phyloP scores from a whole-genome alignment of 1,140 invertebrate species.

The Megathymus violae region DNA sequence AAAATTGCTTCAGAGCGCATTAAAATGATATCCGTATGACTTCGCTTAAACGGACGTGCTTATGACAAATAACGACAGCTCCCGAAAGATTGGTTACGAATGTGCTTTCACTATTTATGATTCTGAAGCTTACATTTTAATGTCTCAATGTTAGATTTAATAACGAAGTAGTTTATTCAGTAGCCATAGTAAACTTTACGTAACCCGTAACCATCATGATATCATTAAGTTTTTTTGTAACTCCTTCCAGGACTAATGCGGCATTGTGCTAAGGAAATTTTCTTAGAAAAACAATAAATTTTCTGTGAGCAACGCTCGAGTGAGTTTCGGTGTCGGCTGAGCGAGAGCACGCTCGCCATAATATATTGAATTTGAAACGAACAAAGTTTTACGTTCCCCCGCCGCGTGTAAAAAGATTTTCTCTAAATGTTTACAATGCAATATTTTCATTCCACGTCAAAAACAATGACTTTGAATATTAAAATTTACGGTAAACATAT shows the following conservation, averaged over 20 bases:
- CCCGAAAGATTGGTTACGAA: too few species aligned
- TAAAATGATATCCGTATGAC: too few species aligned
- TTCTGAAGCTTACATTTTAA: too few species aligned
- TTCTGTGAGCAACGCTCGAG: constrained; percentile 79
- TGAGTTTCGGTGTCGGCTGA: constrained; percentile 81
- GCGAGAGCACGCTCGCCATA: constrained; percentile 80
- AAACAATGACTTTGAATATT: constrained; percentile 33
- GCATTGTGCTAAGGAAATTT: constrained; percentile 75
- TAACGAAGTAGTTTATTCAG: too few species aligned
- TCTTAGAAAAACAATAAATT: constrained; percentile 84
- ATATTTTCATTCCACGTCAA: constrained; percentile 57
- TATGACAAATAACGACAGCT: too few species aligned
- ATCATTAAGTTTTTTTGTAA: constrained; percentile 66
- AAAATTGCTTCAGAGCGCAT: too few species aligned
- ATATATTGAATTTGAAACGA: constrained; percentile 84
- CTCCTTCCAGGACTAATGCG: constrained; percentile 62
- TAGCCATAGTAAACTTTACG: neutral
- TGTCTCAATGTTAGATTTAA: too few species aligned
- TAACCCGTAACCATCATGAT: constrained; percentile 36
- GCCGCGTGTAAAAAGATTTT: constrained; percentile 77
- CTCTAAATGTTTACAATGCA: constrained; percentile 76
- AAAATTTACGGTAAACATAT: constrained; percentile 8
- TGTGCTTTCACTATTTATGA: too few species aligned
- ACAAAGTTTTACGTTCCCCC: constrained; percentile 79
- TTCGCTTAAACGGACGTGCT: too few species aligned